Base-by-base conservation (phyloP, 2,113 vertebrate genomes). In the Egretta garzetta region DNA sequence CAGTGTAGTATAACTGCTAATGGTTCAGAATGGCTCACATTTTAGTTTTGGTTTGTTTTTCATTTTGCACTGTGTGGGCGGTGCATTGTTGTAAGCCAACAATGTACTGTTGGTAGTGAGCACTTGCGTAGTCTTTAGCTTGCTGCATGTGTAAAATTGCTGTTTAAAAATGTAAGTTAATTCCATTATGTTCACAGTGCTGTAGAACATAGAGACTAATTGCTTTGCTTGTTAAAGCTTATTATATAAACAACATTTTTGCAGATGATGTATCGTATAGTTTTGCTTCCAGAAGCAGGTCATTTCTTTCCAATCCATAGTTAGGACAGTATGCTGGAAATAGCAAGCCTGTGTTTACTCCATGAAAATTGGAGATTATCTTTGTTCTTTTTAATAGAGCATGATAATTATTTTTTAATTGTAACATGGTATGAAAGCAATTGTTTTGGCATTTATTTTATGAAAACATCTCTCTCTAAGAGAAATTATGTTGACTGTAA, bases 31-130 rank as follows among this genome's bases (percentile, higher is more conserved):
- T 67, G 91, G 82, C 89, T 95, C 82, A 82, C 41, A 6, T 55
- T 41, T 83, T 55, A 37, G 32, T 47, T 77, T 27, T 19, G 50
- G 30, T 90, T 84, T 70, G 47, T 19, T 96, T 97, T 97, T 96
- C 97, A 96, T 98, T 97, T 98, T 98, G 98, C 98, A 97, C 98
- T 98, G 98, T 98, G 94, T 97, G 99, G 98, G 98, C 99, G 43
- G 99, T 99, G 98, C 98, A 99, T 99, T 99, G 99, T 99, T 99
- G 99, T 99, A 98, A 98, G 98, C 98, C 99, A 99, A 99, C 99
- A 99, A 99, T 99, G 98, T 99, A 98, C 99, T 99, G 98, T 99
- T 99, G 98, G 98, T 99, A 98, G 98, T 97, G 71, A 88, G 92
- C 72, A 73, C 81, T 86, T 71, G 52, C 24, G 0, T 96, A 93